Percentiles rank a stretch among this genome's conserved stretches.
Evolutionary conservation across 2,797 vertebrate species (phyloP).

Genomic region (Meriones psammophilus): DNA sequence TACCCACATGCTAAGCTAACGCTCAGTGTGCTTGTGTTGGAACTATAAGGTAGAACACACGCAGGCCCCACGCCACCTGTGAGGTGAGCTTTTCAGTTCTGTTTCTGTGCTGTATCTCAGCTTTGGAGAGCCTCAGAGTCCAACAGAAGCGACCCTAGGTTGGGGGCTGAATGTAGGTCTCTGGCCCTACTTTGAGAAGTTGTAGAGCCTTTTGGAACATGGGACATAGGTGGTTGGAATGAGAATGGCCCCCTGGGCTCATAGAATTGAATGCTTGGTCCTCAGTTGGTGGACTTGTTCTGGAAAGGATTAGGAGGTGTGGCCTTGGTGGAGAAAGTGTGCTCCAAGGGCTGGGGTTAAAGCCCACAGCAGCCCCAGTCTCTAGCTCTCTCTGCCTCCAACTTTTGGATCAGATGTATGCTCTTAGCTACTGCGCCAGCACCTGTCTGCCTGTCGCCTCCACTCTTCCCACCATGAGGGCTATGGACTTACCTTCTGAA

Average conservation of each 20-base stretch:
- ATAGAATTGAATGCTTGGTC: not conserved
- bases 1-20: conserved; percentile 57
- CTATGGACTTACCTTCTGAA: not conserved
- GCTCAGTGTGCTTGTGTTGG: conserved; percentile 59
- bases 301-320: not conserved
- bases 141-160: not conserved
- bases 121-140: conserved; percentile 15
- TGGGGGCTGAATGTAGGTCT: not conserved
- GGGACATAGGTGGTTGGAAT: not conserved
- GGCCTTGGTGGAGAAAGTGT: not conserved
- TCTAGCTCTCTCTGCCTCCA: not conserved
- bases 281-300: not conserved
- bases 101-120: conserved; percentile 31
- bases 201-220: not conserved
- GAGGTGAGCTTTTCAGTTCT: conserved; percentile 10
- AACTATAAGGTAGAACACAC: conserved; percentile 36
- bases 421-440: not conserved
- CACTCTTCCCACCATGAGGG: too few relatives aligned
- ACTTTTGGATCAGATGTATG: not conserved
- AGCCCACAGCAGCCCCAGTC: not conserved
- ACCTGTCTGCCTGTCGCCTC: not conserved
- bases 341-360: not conserved
- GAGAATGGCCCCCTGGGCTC: not conserved
- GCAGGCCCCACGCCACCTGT: not conserved
- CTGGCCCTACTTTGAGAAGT: not conserved